phyloP scores from a whole-genome alignment of 2,797 vertebrate genomes.

The Champsocephalus gunnari region DNA sequence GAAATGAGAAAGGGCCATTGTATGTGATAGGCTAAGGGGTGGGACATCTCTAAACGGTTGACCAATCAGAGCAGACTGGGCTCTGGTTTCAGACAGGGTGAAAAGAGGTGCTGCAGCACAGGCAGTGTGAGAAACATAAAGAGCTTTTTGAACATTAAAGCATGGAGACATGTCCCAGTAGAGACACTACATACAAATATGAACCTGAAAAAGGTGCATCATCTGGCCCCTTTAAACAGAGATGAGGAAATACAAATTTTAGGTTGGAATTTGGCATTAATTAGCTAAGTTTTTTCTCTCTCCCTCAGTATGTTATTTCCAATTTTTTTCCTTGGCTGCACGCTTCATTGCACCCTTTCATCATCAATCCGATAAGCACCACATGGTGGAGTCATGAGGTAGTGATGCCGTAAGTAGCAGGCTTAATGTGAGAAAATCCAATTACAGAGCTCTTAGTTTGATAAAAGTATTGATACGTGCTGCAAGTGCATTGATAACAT shows the following conservation, averaged over 20 bases:
- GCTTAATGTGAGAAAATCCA: constrained; percentile 61
- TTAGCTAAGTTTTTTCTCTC: neutral
- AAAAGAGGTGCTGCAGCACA: too few species aligned
- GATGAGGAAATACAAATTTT: constrained; percentile 8
- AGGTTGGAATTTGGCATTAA: neutral
- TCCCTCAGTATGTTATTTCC: neutral
- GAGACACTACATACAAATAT: too few species aligned
- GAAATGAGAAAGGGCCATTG: too few species aligned
- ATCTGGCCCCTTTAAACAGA: neutral
- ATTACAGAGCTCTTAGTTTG: constrained; percentile 59
- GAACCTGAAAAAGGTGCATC: too few species aligned
- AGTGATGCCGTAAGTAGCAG: constrained; percentile 34
- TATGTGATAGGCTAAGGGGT: too few species aligned
- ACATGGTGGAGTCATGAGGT: constrained; percentile 54
- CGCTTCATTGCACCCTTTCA: constrained; percentile 31
- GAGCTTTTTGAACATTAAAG: too few species aligned
- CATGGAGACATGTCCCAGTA: too few species aligned
- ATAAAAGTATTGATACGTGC: constrained; percentile 68
- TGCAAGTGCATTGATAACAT: constrained; percentile 55
- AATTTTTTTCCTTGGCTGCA: constrained; percentile 1
- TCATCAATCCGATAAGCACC: constrained; percentile 56
- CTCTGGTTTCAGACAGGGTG: too few species aligned
- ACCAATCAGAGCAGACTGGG: too few species aligned
- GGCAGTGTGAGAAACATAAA: too few species aligned
- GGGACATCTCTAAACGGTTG: too few species aligned